These are phyloP conservation scores for Halcyon chelicuti DNA, from an alignment of 2,797 vertebrate genomes.

Conservation along the genomic window DNA sequence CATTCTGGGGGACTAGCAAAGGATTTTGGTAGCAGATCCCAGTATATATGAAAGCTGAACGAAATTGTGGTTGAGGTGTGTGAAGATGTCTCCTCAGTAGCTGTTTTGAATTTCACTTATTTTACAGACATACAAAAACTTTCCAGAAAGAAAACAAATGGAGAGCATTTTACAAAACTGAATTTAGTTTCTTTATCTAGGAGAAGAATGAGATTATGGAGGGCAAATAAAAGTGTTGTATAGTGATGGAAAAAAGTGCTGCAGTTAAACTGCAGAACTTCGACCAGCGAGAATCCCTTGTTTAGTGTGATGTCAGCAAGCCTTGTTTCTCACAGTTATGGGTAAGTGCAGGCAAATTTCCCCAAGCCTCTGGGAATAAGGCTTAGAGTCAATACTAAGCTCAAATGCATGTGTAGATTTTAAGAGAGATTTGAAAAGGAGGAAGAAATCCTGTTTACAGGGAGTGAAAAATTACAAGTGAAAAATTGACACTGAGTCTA, in stretches of 20 bases:
- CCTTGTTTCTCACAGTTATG: neutral
- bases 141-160: constrained; percentile 4
- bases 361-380: neutral
- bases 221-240: neutral
- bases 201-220: neutral
- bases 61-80: neutral
- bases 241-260: neutral
- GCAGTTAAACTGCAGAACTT: neutral
- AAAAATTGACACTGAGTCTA: neutral
- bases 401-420: neutral
- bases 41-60: neutral
- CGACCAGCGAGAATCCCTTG: neutral
- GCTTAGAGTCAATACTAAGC: neutral
- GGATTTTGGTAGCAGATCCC: constrained; percentile 1
- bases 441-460: neutral
- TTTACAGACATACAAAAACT: neutral
- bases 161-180: neutral
- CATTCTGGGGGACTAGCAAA: neutral
- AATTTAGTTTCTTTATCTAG: constrained; percentile 8
- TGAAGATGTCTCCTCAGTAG: neutral
- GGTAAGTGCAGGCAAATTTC: neutral
- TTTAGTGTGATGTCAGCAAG: neutral
- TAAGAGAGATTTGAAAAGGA: neutral
- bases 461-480: neutral
- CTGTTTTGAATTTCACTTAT: constrained; percentile 22